Evolutionary conservation across 1,140 invertebrate genomes (phyloP), one percentile per base, ranked within the genome.

Genomic region (Cylas formicarius): DNA sequence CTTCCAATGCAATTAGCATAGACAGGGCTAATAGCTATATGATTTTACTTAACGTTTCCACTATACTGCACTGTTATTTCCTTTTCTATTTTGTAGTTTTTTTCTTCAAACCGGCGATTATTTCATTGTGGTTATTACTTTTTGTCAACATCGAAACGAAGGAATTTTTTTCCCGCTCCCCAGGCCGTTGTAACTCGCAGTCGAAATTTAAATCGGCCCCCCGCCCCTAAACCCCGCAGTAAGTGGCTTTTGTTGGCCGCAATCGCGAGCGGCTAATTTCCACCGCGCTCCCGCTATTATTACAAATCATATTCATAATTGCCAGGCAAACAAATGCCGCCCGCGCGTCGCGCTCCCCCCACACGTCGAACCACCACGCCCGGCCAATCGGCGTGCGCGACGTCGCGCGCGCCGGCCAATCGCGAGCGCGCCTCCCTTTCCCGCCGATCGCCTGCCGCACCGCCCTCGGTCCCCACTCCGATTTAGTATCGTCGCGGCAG

Each of bases 261-360:
- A 60, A 60, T 62, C 60, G 56, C 54, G 50, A 52, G 51, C 53
- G 52, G 58, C 56, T 63, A 63, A 63, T 65, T 65, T 58, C 58
- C 61, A 51, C 51, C 52, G 50, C 55, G 50, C 53, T 61, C 56
- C 63, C 62, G 61, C 61, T 61, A 59, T 66, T 63, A 63, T 63
- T 62, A 61, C 61, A 64, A 66, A 66, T 65, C 63, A 66, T 66
- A 66, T 64, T 64, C 63, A 63, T 66, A 66, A 66, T 66, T 66
- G 62, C 62, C 60, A 62, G 60, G 60, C 62, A 65, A 65, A 66
- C 50, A 42, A 31, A 42, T 41, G 29, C 14, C 44, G 16, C 46
- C 42, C 46, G 34, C 52, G 26, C 46, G 58, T 44, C 48, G 34
- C 19, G 32, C 51, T 52, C 35, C 56, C 26, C 52, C 52, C 48